Base-by-base conservation (phyloP, 2,113 vertebrate species). In the Prochilodus magdalenae region DNA sequence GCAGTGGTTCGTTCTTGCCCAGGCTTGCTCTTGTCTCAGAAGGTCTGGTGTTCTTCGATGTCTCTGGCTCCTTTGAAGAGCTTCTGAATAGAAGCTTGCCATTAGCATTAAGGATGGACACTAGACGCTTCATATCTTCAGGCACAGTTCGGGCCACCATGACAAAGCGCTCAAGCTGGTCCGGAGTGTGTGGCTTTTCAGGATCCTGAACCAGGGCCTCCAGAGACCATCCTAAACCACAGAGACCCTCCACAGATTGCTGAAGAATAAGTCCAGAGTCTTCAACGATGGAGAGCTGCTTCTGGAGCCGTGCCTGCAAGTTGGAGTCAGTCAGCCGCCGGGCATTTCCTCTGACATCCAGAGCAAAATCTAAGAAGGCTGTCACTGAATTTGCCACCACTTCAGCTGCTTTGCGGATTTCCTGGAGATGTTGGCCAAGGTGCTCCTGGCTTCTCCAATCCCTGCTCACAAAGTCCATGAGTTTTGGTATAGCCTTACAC, bases 381-480 rank as follows among this genome's bases (percentile, higher is more conserved):
- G 89, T 91, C 77, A 98, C 11, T 0, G 96, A 93, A 1, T 84
- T 90, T 5, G 94, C 92, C 0, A 95, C 91, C 20, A 80, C 90
- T 33, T 96, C 93, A 0, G 94, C 86, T 0, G 97, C 96, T 57
- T 88, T 85, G 57, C 84, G 94, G 76, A 99, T 95, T 72, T 95
- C 92, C 0, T 89, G 60, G 1, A 98, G 86, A 85, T 94, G 96
- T 84, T 93, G 90, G 89, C 95, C 93, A 70, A 99, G 90, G 63
- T 96, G 92, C 73, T 95, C 92, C 77, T 89, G 91, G 86, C 91
- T 80, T 83, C 98, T 93, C 98, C 98, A 99, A 47, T 87, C 93
- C 79, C 96, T 96, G 33, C 96, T 98, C 7, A 99, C 97, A 3
- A 96, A 99, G 22, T 96, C 92, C 96, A 98, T 97, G 66, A 99